Base-by-base conservation (phyloP, 1,140 invertebrate genomes). In the Drosophila nannoptera region DNA sequence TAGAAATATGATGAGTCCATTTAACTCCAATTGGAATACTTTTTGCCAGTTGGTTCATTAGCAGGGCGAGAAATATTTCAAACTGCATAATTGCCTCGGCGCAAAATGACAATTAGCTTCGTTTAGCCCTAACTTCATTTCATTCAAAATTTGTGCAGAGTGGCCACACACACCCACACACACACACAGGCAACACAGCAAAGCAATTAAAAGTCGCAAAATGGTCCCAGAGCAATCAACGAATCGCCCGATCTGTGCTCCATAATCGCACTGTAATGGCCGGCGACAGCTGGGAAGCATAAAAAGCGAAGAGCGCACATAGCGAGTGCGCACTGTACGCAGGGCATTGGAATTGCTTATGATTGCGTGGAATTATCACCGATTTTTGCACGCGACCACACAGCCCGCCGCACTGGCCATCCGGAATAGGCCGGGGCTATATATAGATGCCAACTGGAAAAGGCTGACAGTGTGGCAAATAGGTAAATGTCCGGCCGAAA, bases 11-110 rank as follows among this genome's bases (percentile, higher is more conserved):
- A 73, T 65, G 80, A 84, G 62, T 80, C 84, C 80, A 84, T 83
- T 83, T 84, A 84, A 83, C 80, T 84, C 76, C 75, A 83, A 84
- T 84, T 65, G 61, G 66, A 83, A 76, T 76, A n/a, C 80, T 56
- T 66, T 76, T 80, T 70, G 58, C 65, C 70, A 84, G 80, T 73
- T 84, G 72, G 14, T 75, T 83, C 80, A 76, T 84, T 84, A 80
- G 61, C 63, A 46, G 46, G 36, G 49, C 48, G 49, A 45, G 49
- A 32, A 43, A 55, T 48, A 67, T 42, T 62, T 63, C 14, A 12
- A 38, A 29, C 14, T 45, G 35, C 71, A 64, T 59, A 75, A 78
- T 80, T 78, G 68, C 46, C 46, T 38, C 31, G 48, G 46, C 49
- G 48, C 73, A 45, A 78, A 76, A 45, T 76, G 68, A 61, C 65